Percentiles rank a stretch among this genome's conserved stretches.
These are phyloP conservation scores for Propithecus perrieri DNA, from an alignment of 2,797 vertebrate species.

Conservation along the genomic window DNA sequence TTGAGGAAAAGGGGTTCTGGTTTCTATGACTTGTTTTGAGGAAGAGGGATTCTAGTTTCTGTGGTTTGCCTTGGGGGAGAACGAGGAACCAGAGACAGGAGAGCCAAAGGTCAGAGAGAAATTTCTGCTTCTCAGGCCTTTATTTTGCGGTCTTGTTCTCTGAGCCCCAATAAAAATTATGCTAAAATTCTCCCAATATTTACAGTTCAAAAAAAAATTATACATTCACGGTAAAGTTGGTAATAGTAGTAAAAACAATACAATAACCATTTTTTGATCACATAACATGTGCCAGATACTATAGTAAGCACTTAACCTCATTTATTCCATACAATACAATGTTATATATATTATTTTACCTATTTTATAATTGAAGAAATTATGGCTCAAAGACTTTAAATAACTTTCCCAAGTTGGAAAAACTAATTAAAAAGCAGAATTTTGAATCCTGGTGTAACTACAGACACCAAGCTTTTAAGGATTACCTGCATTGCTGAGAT, in stretches of 20 bases:
- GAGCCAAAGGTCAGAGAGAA: neutral
- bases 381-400: neutral
- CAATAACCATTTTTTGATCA: neutral
- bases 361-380: constrained; percentile 18
- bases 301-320: neutral
- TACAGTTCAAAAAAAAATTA: neutral
- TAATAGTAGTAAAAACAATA: neutral
- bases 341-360: neutral
- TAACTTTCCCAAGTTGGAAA: neutral
- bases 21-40: neutral
- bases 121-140: neutral
- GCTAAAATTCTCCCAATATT: neutral
- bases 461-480: neutral
- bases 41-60: neutral
- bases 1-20: neutral
- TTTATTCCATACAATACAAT: neutral
- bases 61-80: neutral
- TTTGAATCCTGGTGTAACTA: neutral
- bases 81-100: neutral
- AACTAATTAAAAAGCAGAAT: neutral
- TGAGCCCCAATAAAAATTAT: neutral
- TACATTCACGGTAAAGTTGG: neutral
- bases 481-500: neutral
- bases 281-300: neutral
- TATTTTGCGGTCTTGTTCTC: neutral